phyloP scores from a whole-genome alignment of 2,113 vertebrate species.

The Spilogale gracilis region DNA sequence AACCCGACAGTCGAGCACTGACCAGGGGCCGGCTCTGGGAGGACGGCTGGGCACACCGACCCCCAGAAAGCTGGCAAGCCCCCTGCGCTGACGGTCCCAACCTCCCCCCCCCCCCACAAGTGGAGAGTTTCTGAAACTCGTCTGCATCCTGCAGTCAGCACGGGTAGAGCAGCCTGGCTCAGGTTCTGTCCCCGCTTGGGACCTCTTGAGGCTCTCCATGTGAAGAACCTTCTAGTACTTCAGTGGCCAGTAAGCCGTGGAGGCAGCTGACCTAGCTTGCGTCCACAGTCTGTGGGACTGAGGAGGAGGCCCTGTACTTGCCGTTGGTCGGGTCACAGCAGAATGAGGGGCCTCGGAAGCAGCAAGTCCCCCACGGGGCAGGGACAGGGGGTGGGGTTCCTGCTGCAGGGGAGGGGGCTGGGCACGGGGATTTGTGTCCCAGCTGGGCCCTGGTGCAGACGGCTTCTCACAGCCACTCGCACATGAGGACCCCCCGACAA shows the following conservation, averaged over 20 bases:
- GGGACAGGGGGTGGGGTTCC: neutral
- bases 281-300: accelerated
- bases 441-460: neutral
- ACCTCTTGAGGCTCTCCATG: accelerated
- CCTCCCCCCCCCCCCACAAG: neutral
- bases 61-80: neutral
- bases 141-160: accelerated
- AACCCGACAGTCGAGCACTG: accelerated
- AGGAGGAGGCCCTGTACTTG: neutral
- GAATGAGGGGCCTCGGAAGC: neutral
- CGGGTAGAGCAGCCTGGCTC: accelerated
- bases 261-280: accelerated
- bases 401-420: too few species aligned
- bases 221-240: neutral
- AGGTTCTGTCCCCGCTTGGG: accelerated
- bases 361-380: accelerated
- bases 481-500: neutral
- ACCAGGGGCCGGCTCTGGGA: accelerated
- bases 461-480: neutral
- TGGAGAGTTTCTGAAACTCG: accelerated
- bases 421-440: accelerated
- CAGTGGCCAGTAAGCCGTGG: neutral
- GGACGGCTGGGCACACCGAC: accelerated
- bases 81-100: accelerated
- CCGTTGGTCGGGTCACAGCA: accelerated